Evolutionary conservation across 2,113 vertebrate species (phyloP), one percentile per base, ranked within the genome.

Genomic region (Psammodynastes pulverulentus): DNA sequence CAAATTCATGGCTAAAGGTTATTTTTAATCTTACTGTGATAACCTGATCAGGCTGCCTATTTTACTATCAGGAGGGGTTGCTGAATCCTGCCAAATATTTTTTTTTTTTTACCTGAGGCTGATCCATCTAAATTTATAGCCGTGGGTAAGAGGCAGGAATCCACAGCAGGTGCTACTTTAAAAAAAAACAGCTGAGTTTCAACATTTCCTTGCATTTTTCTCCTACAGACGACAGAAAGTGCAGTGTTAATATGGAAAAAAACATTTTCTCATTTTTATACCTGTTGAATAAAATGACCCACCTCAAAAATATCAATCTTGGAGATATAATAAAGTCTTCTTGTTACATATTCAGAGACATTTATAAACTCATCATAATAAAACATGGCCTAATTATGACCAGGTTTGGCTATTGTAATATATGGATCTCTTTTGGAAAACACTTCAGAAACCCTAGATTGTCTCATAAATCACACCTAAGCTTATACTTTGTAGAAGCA

Each of bases 51-150:
- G 15, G 92, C 88, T 93, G 9, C 92, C 96, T 93, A 89, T 96
- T 96, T 86, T 86, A 93, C 52, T 87, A 95, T 67, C 93, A 92
- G 94, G 94, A 95, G 86, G 92, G n/a, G 86, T 91, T 84, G 90
- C 87, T 92, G 29, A 84, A 12, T 88, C 87, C 94, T 95, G 94
- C 94, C 95, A 95, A 94, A 56, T 94, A 94, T 67, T 84, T 95
- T 49, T 49, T 49, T 49, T 49, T 49, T 49, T 92, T 95, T 92
- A 96, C 94, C 94, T 91, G 53, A 92, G 94, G 95, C 91, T 93
- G 94, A 96, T 96, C 95, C 97, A 96, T 95, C 95, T 96, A 43
- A 48, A 92, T 94, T 93, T 96, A 89, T 89, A 92, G 72, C 88
- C 62, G 93, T 90, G 92, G 91, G 93, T 92, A 92, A 54, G 94